These are phyloP conservation scores for Nettapus auritus DNA, from an alignment of 2,113 vertebrate species.

Conservation along the genomic window DNA sequence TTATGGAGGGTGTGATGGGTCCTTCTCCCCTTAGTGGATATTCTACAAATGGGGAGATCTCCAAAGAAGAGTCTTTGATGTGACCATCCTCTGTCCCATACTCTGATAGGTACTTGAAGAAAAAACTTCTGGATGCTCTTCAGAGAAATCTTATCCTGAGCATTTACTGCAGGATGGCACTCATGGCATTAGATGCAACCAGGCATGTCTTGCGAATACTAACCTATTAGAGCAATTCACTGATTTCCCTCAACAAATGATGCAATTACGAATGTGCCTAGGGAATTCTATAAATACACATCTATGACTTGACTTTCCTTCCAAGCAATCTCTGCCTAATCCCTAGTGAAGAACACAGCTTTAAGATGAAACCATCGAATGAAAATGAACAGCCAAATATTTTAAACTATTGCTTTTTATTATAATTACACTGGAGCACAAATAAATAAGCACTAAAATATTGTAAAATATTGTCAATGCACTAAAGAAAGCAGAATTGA, in stretches of 20 bases:
- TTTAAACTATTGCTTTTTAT: conserved; percentile 90
- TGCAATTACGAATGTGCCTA: background rate
- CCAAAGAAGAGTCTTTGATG: background rate
- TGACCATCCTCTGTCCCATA: background rate
- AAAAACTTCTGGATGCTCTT: background rate
- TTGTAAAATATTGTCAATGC: conserved; percentile 85
- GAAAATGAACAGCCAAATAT: conserved; percentile 58
- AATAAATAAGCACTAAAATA: conserved; percentile 87
- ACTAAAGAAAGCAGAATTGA: conserved; percentile 83
- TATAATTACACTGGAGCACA: conserved; percentile 85
- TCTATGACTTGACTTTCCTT: conserved; percentile 14
- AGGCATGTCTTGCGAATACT: conserved; percentile 22
- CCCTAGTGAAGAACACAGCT: background rate
- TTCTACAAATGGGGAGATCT: background rate
- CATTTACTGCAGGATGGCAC: background rate
- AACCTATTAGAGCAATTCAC: conserved; percentile 12
- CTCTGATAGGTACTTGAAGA: background rate
- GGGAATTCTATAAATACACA: conserved; percentile 6
- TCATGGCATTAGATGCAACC: background rate
- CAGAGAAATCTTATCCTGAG: background rate
- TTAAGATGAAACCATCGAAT: background rate
- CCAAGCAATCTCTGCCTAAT: background rate
- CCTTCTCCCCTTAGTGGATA: background rate
- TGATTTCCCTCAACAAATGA: background rate
- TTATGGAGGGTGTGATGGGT: background rate